Percentiles rank a stretch among this genome's conserved stretches.
phyloP scores from a whole-genome alignment of 1,140 invertebrate genomes.

The Phortica variegata region DNA sequence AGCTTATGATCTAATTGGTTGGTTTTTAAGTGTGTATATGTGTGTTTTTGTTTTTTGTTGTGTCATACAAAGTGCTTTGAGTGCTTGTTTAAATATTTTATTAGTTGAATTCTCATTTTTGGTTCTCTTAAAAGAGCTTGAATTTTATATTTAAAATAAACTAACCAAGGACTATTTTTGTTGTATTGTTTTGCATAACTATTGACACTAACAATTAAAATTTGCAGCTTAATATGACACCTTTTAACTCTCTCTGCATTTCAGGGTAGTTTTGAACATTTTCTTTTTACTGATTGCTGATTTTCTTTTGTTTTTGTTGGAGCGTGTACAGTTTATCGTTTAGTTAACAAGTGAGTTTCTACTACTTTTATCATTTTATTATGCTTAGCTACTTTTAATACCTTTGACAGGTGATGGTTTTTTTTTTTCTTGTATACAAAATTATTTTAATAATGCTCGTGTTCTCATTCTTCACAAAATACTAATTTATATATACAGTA shows the following conservation, averaged over 20 bases:
- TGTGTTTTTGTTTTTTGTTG: no score
- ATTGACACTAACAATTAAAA: slow-evolving; percentile 18
- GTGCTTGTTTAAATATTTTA: no score
- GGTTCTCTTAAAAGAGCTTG: no score
- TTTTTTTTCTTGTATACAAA: slow-evolving; percentile 32
- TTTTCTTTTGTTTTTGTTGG: slow-evolving; percentile 23
- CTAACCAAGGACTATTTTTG: no score
- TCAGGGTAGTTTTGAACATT: slow-evolving; percentile 38
- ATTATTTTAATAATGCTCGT: slow-evolving; percentile 29
- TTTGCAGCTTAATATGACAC: slow-evolving; percentile 43
- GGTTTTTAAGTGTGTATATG: no score
- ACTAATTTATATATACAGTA: no score
- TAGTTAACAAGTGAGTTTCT: slow-evolving; percentile 53
- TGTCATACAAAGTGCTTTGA: no score
- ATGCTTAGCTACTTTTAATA: slow-evolving; percentile 33
- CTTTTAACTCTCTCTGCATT: slow-evolving; percentile 42
- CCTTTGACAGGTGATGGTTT: slow-evolving; percentile 31
- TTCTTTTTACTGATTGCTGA: slow-evolving; percentile 18
- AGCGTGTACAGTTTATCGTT: slow-evolving; percentile 25
- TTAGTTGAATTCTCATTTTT: no score
- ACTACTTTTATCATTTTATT: no score
- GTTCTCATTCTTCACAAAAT: no score
- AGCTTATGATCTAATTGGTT: no score
- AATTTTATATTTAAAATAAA: no score
- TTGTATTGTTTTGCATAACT: slow-evolving; percentile 17